phyloP scores from a whole-genome alignment of 2,113 vertebrate species.

The Catagonus wagneri region DNA sequence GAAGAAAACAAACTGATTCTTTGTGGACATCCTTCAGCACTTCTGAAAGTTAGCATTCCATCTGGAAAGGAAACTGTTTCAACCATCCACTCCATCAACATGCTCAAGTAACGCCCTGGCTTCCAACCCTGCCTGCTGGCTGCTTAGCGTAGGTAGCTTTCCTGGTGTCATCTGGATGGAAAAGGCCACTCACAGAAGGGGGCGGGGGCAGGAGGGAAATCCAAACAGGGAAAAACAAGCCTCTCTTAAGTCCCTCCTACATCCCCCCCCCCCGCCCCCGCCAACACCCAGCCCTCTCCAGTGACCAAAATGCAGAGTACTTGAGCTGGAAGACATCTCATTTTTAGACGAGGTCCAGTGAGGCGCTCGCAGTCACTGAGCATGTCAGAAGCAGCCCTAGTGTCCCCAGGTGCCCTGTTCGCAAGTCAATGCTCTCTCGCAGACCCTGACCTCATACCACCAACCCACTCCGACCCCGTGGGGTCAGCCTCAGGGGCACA shows the following conservation, averaged over 20 bases:
- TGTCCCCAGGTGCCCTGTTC: neutral
- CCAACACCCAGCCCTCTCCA: constrained; percentile 33
- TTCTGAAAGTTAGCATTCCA: constrained; percentile 24
- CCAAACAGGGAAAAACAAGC: constrained; percentile 71
- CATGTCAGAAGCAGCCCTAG: neutral
- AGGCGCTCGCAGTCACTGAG: neutral
- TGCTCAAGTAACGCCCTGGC: neutral
- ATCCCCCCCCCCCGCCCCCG: too few species aligned
- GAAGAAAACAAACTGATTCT: neutral
- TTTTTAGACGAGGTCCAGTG: constrained; percentile 55
- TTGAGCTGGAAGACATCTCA: constrained; percentile 47
- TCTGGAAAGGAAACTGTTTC: neutral
- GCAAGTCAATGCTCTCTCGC: neutral
- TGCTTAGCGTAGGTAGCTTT: neutral
- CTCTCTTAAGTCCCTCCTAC: constrained; percentile 71
- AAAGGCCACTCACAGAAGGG: constrained; percentile 39
- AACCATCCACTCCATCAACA: neutral
- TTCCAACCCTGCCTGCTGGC: neutral
- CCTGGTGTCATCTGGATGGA: constrained; percentile 44
- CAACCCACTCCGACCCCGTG: neutral
- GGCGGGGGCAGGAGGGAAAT: constrained; percentile 34
- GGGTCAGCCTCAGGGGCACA: neutral
- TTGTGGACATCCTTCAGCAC: neutral
- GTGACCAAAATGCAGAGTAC: constrained; percentile 37
- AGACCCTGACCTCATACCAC: neutral